Evolutionary conservation across 1,140 invertebrate genomes (phyloP).

Genomic region (Solenopsis invicta): DNA sequence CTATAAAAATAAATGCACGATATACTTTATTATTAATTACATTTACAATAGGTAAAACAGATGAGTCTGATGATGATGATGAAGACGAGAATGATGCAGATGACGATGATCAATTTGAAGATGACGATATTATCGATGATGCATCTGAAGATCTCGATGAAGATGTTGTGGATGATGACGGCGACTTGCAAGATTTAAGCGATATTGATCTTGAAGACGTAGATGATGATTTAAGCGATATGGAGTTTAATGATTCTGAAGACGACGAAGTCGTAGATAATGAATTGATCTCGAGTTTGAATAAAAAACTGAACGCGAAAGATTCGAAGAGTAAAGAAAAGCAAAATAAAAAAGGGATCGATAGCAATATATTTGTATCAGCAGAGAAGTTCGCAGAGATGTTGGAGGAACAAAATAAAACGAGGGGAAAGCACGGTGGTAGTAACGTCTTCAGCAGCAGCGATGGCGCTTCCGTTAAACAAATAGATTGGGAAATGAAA

Average conservation of each 20-base stretch:
- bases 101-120: constrained; percentile 70
- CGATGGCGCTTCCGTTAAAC: constrained; percentile 90
- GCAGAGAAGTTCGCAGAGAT: constrained; percentile 92
- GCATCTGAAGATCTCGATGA: constrained; percentile 77
- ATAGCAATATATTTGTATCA: constrained; percentile 89
- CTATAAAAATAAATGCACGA: neutral
- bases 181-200: constrained; percentile 73
- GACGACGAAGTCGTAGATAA: constrained; percentile 38
- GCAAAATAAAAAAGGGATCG: constrained; percentile 68
- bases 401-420: constrained; percentile 89
- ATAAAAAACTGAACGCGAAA: constrained; percentile 45
- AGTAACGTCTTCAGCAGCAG: constrained; percentile 89
- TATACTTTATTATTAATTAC: neutral
- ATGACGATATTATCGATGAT: constrained; percentile 82
- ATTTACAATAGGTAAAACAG: constrained; percentile 68
- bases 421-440: constrained; percentile 88
- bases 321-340: constrained; percentile 51
- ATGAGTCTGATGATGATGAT: constrained; percentile 76
- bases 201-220: constrained; percentile 69
- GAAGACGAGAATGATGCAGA: constrained; percentile 83
- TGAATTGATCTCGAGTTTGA: constrained; percentile 39
- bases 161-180: constrained; percentile 70
- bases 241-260: constrained; percentile 72
- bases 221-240: constrained; percentile 76
- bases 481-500: constrained; percentile 90